Conservation (phyloP, 2,888 invertebrate species). For the Ormyrus rosae region DNA sequence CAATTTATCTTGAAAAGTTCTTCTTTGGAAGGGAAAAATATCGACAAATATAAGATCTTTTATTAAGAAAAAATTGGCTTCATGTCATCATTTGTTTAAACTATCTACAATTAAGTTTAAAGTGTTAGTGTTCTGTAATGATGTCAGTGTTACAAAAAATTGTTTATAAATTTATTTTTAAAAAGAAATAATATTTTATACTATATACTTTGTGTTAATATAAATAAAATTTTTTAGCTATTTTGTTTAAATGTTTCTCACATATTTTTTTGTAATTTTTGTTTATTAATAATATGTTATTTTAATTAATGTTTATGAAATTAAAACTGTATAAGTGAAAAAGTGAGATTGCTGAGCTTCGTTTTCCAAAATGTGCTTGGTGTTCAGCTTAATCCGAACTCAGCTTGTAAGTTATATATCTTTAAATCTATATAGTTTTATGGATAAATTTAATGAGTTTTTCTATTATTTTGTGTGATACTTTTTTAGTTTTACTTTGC, state of each 20-base stretch:
- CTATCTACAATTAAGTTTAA: no score
- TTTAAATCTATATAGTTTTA: no score
- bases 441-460: no score
- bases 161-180: neutral
- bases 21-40: no score
- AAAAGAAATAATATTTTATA: neutral
- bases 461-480: no score
- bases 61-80: no score
- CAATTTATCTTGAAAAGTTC: neutral
- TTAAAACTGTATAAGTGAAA: conserved; percentile 18
- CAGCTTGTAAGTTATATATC: conserved; percentile 13
- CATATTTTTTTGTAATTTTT: neutral
- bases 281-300: neutral
- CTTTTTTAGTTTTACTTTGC: no score
- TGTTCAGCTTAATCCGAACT: neutral
- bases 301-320: neutral
- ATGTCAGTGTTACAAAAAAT: no score
- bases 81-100: no score
- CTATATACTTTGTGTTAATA: neutral
- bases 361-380: conserved; percentile 36
- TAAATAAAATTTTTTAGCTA: neutral
- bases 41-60: no score
- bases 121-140: no score
- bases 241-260: neutral
- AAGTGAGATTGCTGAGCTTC: neutral